These are phyloP conservation scores for Bemisia tabaci DNA, from an alignment of 1,140 invertebrate genomes.

Conservation along the genomic window DNA sequence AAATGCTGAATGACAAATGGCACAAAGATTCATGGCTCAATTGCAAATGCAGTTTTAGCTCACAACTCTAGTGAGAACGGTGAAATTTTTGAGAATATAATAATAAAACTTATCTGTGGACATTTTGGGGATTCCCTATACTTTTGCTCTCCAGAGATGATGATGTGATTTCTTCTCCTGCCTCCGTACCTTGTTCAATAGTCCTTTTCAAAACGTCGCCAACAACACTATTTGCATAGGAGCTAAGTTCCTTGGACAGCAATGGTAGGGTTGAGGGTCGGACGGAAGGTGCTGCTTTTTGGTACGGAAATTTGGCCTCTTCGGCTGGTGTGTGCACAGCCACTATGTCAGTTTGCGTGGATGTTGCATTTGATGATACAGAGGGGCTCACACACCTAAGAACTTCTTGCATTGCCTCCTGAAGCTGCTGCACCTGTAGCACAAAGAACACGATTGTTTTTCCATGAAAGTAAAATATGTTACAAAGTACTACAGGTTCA, in stretches of 20 bases:
- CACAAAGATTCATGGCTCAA: too few species aligned
- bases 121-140: not conserved
- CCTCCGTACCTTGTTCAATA: not conserved
- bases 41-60: too few species aligned
- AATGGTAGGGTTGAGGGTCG: slow-evolving; percentile 15
- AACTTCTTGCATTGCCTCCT: slow-evolving; percentile 59
- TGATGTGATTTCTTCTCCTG: not conserved
- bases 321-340: slow-evolving; percentile 49
- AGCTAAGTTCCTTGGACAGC: not conserved
- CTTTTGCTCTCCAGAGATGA: not conserved
- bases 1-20: too few species aligned
- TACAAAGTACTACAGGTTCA: slow-evolving; percentile 23
- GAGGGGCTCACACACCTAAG: slow-evolving; percentile 45
- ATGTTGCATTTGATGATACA: slow-evolving; percentile 30
- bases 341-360: slow-evolving; percentile 62
- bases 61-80: too few species aligned
- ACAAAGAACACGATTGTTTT: not conserved
- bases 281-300: slow-evolving; percentile 1
- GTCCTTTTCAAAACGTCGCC: not conserved
- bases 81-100: too few species aligned
- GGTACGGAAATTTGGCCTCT: slow-evolving; percentile 13
- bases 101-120: too few species aligned
- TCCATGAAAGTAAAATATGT: slow-evolving; percentile 7
- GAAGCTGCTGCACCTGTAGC: slow-evolving; percentile 54
- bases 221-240: not conserved